Evolutionary conservation across 2,888 invertebrate species (phyloP), one percentile per base, ranked within the genome.

Genomic region (Xestia rhomboidea): DNA sequence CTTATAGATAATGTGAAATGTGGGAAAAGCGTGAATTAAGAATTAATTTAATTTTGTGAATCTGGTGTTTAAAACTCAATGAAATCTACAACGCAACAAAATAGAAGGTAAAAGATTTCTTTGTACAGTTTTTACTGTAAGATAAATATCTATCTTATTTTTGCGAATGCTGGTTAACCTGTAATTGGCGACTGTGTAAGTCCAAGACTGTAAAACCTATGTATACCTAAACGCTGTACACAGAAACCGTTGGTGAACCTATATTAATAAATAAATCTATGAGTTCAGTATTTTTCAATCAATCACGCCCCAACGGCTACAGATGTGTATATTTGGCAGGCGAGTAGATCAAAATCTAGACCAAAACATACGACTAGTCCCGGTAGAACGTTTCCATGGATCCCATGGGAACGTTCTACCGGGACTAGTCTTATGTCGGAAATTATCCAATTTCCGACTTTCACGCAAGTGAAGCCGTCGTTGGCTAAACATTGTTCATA

Each of bases 1-100:
- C 2, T 57, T 24, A 34, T 24, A 34, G 38, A 24, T 41, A 10
- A 63, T 34, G 79, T 84, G 84, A 84, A 70, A 64, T 66, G 64
- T 80, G 80, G 34, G 66, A 60, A 68, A 68, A 64, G 49, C 63
- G 70, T 68, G 49, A 79, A 79, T 21, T 21, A 51, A 15, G 15
- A 38, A 21, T 82, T 34, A 38, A 21, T 82, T 34, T 27, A 15
- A 7, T 51, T 66, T 21, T 34, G 57, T 83, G 64, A 60, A 21
- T 49, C 1, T 62, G 51, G 46, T 82, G 64, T 34, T 63, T 27
- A 24, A 82, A 73, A 34, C 44, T 63, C 10, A 21, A 62, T 21
- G 3, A 21, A n/a, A 72, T 24, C n/a, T 74, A 54, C 46, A 44
- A 60, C 60, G 11, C 15, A 34, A 83, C 11, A 27, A 66, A 41